Conservation (phyloP, 2,888 invertebrate species). For the Lottia scabra region DNA sequence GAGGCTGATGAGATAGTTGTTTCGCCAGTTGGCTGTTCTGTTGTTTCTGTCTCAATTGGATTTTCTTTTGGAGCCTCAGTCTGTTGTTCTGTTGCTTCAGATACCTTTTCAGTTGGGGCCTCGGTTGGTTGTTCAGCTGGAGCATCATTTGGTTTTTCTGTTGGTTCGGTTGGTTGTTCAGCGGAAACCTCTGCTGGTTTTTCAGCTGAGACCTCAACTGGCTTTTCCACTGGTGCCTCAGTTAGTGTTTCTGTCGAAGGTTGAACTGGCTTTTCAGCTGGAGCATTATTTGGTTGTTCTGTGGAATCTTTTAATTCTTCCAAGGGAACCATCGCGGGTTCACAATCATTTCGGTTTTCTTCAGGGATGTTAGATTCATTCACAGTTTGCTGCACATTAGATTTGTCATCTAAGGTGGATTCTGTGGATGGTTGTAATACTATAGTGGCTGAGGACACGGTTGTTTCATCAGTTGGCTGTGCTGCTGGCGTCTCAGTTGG, state of each 20-base stretch:
- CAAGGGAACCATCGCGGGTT: too few species aligned
- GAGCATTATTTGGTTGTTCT: not conserved
- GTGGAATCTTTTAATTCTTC: too few species aligned
- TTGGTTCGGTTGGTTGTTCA: not conserved
- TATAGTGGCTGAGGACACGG: too few species aligned
- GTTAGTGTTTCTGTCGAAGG: not conserved
- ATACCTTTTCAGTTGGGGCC: not conserved
- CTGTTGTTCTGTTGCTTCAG: too few species aligned
- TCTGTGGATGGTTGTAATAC: too few species aligned
- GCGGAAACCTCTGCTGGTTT: not conserved
- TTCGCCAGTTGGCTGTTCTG: not conserved
- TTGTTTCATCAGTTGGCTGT: not conserved
- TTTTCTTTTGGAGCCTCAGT: not conserved
- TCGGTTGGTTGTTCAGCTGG: not conserved
- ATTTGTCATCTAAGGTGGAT: too few species aligned
- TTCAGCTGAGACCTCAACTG: not conserved
- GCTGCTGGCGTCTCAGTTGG: not conserved
- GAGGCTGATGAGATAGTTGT: too few species aligned
- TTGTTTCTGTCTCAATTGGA: not conserved
- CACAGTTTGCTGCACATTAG: too few species aligned
- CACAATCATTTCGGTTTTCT: too few species aligned
- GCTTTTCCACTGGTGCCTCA: not conserved
- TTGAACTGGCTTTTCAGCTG: not conserved
- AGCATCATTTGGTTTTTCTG: not conserved
- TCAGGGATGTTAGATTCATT: too few species aligned